Evolutionary conservation across 2,888 invertebrate species (phyloP).

Genomic region (Sussaba pulchella): DNA sequence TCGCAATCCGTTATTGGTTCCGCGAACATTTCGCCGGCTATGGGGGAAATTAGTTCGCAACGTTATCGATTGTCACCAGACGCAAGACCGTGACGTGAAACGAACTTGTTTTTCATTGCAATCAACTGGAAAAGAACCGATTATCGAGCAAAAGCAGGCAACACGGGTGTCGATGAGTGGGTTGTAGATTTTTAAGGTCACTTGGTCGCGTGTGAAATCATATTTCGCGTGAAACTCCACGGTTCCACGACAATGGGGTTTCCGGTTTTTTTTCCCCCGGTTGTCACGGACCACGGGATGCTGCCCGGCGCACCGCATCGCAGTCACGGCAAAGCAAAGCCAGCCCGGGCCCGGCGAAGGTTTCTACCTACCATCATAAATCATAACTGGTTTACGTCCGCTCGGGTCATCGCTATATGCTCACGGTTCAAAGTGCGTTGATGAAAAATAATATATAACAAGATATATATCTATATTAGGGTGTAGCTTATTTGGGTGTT

Average conservation of each 20-base stretch:
- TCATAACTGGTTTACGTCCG: conserved; percentile 64
- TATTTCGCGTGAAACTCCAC: conserved; percentile 72
- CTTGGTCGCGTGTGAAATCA: conserved; percentile 71
- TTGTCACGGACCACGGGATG: conserved; percentile 64
- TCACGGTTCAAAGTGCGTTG: conserved; percentile 40
- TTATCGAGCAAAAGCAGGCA: conserved; percentile 3
- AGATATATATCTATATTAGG: conserved; percentile 6
- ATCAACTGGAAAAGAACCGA: conserved; percentile 3
- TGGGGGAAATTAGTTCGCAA: background rate
- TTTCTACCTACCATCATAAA: conserved; percentile 69
- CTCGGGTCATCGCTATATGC: conserved; percentile 31
- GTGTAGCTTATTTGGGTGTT: too few species aligned
- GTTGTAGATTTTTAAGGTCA: conserved; percentile 66
- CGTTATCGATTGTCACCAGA: background rate
- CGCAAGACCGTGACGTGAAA: conserved; percentile 11
- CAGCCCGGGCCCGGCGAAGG: conserved; percentile 58
- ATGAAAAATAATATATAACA: conserved; percentile 34
- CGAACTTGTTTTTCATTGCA: conserved; percentile 7
- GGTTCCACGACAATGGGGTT: conserved; percentile 71
- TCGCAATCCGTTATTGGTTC: background rate
- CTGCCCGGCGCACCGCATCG: background rate
- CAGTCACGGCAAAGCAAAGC: conserved; percentile 30
- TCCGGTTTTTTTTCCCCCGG: conserved; percentile 74
- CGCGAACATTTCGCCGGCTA: background rate
- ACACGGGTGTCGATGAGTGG: conserved; percentile 34